A percentile compares a stretch with the other conserved stretches of the same genome.
Evolutionary conservation across 2,113 vertebrate species (phyloP).

Genomic region (Perca fluviatilis): DNA sequence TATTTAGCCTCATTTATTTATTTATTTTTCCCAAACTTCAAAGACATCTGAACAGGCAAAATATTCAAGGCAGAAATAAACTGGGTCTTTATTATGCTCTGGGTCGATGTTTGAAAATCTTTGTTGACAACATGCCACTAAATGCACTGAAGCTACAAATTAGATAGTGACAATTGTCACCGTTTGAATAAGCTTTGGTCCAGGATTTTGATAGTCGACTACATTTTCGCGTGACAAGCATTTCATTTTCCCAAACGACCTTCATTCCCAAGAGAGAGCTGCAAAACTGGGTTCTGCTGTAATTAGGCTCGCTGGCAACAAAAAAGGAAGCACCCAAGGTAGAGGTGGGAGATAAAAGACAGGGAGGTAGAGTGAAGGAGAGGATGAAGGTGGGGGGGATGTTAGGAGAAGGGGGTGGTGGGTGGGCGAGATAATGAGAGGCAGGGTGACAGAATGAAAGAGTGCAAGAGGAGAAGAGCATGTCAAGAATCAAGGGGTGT

Average conservation of each 20-base stretch:
- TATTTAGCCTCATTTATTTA: neutral
- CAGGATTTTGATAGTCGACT: conserved; percentile 56
- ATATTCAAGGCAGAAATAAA: conserved; percentile 44
- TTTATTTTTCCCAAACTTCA: conserved; percentile 36
- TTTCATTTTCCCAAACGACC: conserved; percentile 67
- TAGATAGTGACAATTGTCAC: conserved; percentile 55
- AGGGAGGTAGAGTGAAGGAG: conserved; percentile 46
- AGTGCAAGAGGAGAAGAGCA: conserved; percentile 66
- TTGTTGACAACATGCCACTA: conserved; percentile 59
- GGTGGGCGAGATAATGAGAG: conserved; percentile 70
- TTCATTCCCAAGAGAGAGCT: conserved; percentile 55
- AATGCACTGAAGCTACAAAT: conserved; percentile 66
- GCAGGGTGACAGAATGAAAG: conserved; percentile 71
- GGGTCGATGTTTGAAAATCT: conserved; percentile 31
- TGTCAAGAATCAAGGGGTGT: conserved; percentile 65
- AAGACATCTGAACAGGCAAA: conserved; percentile 41
- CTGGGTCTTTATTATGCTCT: conserved; percentile 32
- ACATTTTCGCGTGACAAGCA: conserved; percentile 61
- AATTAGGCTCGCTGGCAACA: conserved; percentile 71
- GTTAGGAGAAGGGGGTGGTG: conserved; percentile 52
- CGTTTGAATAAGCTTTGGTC: conserved; percentile 65
- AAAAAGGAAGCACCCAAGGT: conserved; percentile 53
- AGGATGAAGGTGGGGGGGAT: conserved; percentile 58
- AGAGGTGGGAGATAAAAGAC: conserved; percentile 56
- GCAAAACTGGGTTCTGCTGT: conserved; percentile 60